These are phyloP conservation scores for Eupeodes corollae DNA, from an alignment of 1,140 invertebrate species.

Conservation along the genomic window DNA sequence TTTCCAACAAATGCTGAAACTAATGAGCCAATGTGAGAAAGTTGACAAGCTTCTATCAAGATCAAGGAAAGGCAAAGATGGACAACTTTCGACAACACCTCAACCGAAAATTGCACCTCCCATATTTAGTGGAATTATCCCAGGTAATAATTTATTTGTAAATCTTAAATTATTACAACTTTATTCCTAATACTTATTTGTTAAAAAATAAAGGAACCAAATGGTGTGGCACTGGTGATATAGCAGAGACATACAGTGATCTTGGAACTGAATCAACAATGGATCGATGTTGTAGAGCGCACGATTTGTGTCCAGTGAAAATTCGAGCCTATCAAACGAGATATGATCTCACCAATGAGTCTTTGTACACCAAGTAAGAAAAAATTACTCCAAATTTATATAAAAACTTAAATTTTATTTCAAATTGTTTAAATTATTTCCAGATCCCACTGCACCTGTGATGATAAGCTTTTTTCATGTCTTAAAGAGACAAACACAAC, in stretches of 20 bases:
- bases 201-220: constrained; percentile 55
- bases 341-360: constrained; percentile 74
- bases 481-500: constrained; percentile 57
- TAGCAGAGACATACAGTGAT: constrained; percentile 71
- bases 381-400: background rate
- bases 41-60: constrained; percentile 37
- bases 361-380: constrained; percentile 69
- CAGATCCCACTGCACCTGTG: constrained; percentile 73
- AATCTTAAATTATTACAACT: background rate
- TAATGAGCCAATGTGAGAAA: constrained; percentile 63
- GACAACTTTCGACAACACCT: constrained; percentile 33
- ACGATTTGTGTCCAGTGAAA: constrained; percentile 66
- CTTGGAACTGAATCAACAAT: constrained; percentile 57
- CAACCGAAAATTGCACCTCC: constrained; percentile 51
- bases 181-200: background rate
- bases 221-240: constrained; percentile 79
- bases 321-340: constrained; percentile 58
- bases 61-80: background rate
- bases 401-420: background rate
- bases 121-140: constrained; percentile 61
- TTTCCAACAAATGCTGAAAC: constrained; percentile 57
- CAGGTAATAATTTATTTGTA: constrained; percentile 42
- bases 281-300: constrained; percentile 73
- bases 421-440: constrained; percentile 5
- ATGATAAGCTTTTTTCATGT: constrained; percentile 69